A percentile compares a stretch with the other conserved stretches of the same genome.
These are phyloP conservation scores for Oostethus manadensis DNA, from an alignment of 2,113 vertebrate species.

Conservation along the genomic window DNA sequence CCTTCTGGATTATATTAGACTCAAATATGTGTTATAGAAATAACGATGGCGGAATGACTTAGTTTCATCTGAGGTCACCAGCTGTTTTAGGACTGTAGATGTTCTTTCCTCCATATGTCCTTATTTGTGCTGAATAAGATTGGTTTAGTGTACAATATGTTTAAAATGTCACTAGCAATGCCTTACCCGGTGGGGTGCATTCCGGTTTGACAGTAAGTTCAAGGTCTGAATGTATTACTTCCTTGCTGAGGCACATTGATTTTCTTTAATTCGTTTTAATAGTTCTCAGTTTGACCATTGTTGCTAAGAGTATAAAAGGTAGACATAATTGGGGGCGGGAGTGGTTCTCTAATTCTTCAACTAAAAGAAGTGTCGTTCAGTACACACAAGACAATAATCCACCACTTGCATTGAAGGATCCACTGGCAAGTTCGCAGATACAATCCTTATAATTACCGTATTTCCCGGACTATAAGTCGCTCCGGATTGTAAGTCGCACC, in stretches of 20 bases:
- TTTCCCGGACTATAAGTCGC: no score
- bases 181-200: conserved; percentile 45
- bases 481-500: no score
- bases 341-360: no score
- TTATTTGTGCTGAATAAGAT: conserved; percentile 54
- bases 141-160: conserved; percentile 1
- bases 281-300: not conserved
- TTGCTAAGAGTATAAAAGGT: not conserved
- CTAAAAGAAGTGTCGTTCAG: no score
- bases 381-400: no score
- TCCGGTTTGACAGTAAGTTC: conserved; percentile 27
- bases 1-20: conserved; percentile 65
- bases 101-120: conserved; percentile 39
- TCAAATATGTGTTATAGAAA: conserved; percentile 53
- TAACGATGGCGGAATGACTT: conserved; percentile 58
- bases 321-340: not conserved
- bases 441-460: no score
- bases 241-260: conserved; percentile 16
- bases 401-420: no score
- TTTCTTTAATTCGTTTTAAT: not conserved
- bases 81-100: conserved; percentile 44
- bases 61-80: conserved; percentile 61
- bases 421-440: no score
- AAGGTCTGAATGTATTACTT: conserved; percentile 8
- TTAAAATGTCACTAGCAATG: conserved; percentile 22